phyloP scores from a whole-genome alignment of 2,797 vertebrate genomes.

The Xyrichtys novacula region DNA sequence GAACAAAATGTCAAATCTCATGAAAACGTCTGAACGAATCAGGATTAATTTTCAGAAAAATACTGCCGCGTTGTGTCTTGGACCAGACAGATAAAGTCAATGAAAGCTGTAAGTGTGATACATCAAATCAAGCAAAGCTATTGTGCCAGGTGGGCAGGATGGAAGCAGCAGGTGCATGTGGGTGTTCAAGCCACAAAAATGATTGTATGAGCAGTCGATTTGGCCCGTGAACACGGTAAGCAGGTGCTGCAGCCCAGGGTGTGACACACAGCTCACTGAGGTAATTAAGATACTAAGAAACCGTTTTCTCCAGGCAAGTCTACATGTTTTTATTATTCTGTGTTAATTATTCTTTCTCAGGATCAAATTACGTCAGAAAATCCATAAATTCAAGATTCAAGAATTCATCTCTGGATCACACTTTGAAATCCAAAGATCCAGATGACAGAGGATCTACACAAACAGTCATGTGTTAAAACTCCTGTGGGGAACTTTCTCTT shows the following conservation, averaged over 20 bases:
- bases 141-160: background rate
- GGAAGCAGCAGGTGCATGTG: conserved; percentile 11
- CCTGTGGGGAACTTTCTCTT: no score
- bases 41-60: no score
- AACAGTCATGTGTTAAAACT: no score
- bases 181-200: background rate
- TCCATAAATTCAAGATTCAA: background rate
- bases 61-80: background rate
- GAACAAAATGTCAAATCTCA: conserved; percentile 54
- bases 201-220: background rate
- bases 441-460: background rate
- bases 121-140: background rate
- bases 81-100: background rate
- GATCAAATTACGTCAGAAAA: background rate
- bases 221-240: background rate
- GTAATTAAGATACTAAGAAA: conserved; percentile 10
- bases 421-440: background rate
- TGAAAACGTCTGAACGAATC: conserved; percentile 54
- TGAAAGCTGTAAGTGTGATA: background rate
- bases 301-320: background rate
- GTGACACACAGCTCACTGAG: background rate
- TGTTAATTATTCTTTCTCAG: background rate
- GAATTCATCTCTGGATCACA: background rate
- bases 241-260: background rate
- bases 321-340: background rate